Evolutionary conservation across 2,888 invertebrate species (phyloP).

Genomic region (Nemotelus nigrinus): DNA sequence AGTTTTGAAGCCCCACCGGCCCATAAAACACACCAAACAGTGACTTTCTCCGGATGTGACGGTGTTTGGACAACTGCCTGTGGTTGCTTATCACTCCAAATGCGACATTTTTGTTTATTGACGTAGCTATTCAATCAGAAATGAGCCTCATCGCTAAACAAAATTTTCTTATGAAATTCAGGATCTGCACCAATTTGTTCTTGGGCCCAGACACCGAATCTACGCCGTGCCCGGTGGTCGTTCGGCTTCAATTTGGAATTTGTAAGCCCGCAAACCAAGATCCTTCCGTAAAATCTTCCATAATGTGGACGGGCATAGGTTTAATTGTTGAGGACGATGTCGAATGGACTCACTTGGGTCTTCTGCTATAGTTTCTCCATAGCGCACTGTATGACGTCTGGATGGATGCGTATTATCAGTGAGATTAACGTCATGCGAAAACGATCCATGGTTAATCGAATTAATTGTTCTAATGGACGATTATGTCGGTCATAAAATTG

Average conservation of each 20-base stretch:
- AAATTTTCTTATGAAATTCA: background rate
- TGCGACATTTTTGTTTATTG: background rate
- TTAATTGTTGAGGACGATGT: background rate
- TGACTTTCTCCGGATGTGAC: background rate
- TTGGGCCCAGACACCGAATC: background rate
- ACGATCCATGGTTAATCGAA: no score
- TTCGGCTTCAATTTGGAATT: background rate
- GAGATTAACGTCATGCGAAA: background rate
- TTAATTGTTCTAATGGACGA: no score
- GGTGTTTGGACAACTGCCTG: no score
- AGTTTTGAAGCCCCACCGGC: background rate
- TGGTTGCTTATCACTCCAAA: background rate
- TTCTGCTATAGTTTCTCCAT: background rate
- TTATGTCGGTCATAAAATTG: no score
- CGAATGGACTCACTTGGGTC: no score
- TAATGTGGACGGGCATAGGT: background rate
- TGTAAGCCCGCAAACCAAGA: background rate
- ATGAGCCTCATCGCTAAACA: background rate
- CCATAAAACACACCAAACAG: background rate
- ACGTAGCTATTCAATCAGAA: background rate
- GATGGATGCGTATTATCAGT: background rate
- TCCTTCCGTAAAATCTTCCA: background rate
- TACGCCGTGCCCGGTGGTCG: background rate
- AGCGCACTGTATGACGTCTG: background rate
- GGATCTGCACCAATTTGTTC: background rate